phyloP scores from a whole-genome alignment of 2,797 vertebrate species.

The Enteromius fasciolatus region DNA sequence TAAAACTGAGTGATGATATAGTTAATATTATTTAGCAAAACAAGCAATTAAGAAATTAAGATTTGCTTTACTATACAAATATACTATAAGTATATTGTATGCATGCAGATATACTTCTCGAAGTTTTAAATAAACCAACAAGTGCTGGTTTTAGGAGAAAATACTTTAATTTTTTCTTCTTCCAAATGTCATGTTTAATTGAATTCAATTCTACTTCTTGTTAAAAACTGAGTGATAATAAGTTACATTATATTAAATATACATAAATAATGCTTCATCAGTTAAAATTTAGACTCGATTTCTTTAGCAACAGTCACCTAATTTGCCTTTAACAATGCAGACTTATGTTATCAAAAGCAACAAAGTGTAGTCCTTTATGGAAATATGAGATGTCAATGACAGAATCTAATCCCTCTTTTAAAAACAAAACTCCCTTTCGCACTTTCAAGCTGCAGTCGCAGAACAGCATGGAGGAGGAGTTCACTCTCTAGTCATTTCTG shows the following conservation, averaged over 20 bases:
- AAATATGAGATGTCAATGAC: not conserved
- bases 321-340: not conserved
- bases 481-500: constrained; percentile 31
- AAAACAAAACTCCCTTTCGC: not conserved
- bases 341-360: not conserved
- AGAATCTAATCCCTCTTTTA: too few relatives aligned
- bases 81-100: not conserved
- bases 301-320: too few relatives aligned
- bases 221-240: not conserved
- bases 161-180: not conserved
- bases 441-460: constrained; percentile 5
- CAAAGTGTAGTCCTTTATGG: not conserved
- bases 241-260: not conserved
- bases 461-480: not conserved
- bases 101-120: not conserved
- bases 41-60: too few relatives aligned
- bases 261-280: not conserved
- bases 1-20: too few relatives aligned
- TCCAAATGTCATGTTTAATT: not conserved
- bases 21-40: too few relatives aligned
- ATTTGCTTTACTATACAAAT: not conserved
- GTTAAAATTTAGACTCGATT: not conserved
- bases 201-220: not conserved
- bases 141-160: not conserved
- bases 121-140: not conserved